Evolutionary conservation across 2,113 vertebrate species (phyloP).

Genomic region (Pedetes capensis): DNA sequence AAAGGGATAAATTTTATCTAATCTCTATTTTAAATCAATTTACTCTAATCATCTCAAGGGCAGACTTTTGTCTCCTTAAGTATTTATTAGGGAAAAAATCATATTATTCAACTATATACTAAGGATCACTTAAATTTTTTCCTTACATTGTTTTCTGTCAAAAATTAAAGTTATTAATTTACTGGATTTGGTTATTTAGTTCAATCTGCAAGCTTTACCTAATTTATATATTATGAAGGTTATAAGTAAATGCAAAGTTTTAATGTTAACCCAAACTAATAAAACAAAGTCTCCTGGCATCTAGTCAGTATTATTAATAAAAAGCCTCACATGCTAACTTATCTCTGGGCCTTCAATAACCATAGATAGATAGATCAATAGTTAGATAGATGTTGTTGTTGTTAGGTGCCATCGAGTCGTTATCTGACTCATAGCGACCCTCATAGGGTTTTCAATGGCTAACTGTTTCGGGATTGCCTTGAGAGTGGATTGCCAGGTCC

Average conservation of each 20-base stretch:
- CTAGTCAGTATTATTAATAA: not conserved
- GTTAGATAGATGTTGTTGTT: too few species aligned
- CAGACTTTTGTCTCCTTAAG: not conserved
- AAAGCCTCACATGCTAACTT: not conserved
- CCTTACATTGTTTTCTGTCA: not conserved
- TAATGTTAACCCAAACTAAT: not conserved
- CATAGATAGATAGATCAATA: too few species aligned
- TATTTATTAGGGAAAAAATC: conserved; percentile 26
- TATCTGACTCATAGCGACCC: too few species aligned
- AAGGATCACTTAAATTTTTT: not conserved
- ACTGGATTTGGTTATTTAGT: not conserved
- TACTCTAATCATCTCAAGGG: not conserved
- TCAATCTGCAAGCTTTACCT: not conserved
- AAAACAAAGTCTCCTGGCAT: too few species aligned
- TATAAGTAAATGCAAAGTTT: not conserved
- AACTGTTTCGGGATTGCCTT: too few species aligned
- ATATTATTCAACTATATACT: not conserved
- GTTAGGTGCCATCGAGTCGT: too few species aligned
- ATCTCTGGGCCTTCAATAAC: too few species aligned
- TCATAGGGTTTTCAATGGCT: too few species aligned
- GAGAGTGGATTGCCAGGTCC: too few species aligned
- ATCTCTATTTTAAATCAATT: not conserved
- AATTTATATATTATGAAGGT: not conserved
- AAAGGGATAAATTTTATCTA: not conserved
- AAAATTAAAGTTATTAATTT: not conserved